phyloP scores from a whole-genome alignment of 2,797 vertebrate species.

The Micrastur ruficollis region DNA sequence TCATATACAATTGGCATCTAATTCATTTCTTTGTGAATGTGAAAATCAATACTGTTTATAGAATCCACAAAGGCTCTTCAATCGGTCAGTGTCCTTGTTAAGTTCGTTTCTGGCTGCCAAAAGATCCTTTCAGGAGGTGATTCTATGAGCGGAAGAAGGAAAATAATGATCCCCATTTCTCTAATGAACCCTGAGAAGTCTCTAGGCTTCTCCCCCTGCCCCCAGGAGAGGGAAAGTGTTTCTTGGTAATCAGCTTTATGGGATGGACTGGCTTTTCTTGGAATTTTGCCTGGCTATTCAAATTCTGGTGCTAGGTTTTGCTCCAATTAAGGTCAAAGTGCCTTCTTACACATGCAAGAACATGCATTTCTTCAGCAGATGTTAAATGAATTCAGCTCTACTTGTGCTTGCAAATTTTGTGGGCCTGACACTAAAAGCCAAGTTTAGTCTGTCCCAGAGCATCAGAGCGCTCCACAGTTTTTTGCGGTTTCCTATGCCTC shows the following conservation, averaged over 20 bases:
- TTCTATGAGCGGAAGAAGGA: background rate
- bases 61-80: background rate
- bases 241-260: background rate
- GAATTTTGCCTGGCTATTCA: background rate
- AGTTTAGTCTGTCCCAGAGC: background rate
- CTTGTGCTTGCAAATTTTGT: background rate
- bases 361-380: background rate
- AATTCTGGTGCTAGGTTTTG: background rate
- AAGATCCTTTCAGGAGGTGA: background rate
- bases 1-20: background rate
- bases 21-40: background rate
- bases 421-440: background rate
- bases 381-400: background rate
- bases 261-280: background rate
- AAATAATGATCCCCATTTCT: background rate
- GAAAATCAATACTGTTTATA: constrained; percentile 28
- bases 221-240: background rate
- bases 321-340: background rate
- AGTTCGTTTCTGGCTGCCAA: background rate
- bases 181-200: constrained; percentile 7
- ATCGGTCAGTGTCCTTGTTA: constrained; percentile 25
- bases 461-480: background rate
- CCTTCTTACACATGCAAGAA: background rate
- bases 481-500: background rate
- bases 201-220: background rate